phyloP scores from a whole-genome alignment of 2,113 vertebrate genomes.

The Chloropsis hardwickii region DNA sequence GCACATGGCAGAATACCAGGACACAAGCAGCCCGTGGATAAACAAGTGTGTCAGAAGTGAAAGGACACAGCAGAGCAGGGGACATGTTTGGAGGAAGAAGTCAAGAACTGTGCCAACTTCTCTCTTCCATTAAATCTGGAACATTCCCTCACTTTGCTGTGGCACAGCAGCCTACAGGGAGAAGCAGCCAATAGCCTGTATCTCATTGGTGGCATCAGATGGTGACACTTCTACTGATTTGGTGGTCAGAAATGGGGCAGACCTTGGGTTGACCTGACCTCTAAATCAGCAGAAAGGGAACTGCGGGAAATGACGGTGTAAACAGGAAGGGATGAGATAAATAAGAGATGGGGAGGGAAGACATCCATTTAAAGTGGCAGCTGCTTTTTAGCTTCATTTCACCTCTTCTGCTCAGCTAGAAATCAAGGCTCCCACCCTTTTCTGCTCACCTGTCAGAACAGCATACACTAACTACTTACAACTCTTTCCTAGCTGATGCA shows the following conservation, averaged over 20 bases:
- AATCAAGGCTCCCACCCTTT: neutral
- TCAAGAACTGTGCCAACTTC: neutral
- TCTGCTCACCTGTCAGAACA: neutral
- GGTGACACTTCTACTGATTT: neutral
- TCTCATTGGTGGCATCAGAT: neutral
- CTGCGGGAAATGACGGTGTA: neutral
- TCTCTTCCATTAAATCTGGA: neutral
- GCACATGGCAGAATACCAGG: conserved; percentile 17
- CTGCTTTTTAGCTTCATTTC: neutral
- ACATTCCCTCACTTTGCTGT: neutral
- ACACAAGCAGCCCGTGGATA: neutral
- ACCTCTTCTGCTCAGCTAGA: neutral
- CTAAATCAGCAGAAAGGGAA: neutral
- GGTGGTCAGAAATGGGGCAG: neutral
- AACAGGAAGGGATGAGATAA: conserved; percentile 56
- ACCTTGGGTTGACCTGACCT: conserved; percentile 2
- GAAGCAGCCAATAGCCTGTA: neutral
- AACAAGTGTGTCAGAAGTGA: conserved; percentile 31
- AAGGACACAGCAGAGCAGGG: neutral
- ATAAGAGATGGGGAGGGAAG: neutral
- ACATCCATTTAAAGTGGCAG: conserved; percentile 9
- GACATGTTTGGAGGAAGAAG: neutral
- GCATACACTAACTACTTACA: neutral
- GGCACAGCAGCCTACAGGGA: neutral
- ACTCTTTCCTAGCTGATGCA: neutral